Base-by-base conservation (phyloP, 1,140 invertebrate species). In the Drosophila gunungcola region DNA sequence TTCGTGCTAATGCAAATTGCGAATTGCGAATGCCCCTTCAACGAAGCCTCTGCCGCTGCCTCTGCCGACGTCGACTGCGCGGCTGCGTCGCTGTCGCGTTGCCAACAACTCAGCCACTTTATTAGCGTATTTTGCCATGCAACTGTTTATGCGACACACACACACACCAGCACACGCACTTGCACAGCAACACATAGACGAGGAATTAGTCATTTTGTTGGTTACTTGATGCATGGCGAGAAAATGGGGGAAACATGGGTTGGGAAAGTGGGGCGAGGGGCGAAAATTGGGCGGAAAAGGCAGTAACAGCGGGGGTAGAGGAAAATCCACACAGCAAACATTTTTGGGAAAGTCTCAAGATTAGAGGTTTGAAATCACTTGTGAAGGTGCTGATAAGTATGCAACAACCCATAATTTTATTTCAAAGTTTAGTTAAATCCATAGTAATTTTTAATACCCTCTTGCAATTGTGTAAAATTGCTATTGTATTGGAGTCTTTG, bases 121-220 rank as follows among this genome's bases (percentile, higher is more conserved):
- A 88, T 88, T 88, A 88, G 83, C 83, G 83, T 88, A 88, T 88
- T 88, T 88, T 89, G 83, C 83, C 83, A 83, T 67, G 83, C 84
- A 89, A 89, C 84, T 88, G 83, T 88, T 86, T 88, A 88, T 88
- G 84, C 84, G 61, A 39, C 79, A 72, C 74, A 69, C 76, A 85
- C 56, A 63, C 80, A 79, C 52, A 62, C 62, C 38, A 25, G 49
- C 43, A 49, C 48, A 58, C 56, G 12, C 34, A 25, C 21, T 36
- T 6, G 29, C 32, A 36, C 48, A 58, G 67, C 39, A 52, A 63
- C 58, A 78, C 64, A 74, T 52, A 57, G 46, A 52, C 51, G 46
- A 79, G 60, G 83, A 88, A 88, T 88, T 88, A 83, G 83, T 88
- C 84, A 89, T 88, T 88, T 89, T 88, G 83, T 89, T 88, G 83